Percentiles rank a stretch among this genome's conserved stretches.
These are phyloP conservation scores for Nesospiza acunhae DNA, from an alignment of 2,113 vertebrate species.

Conservation along the genomic window DNA sequence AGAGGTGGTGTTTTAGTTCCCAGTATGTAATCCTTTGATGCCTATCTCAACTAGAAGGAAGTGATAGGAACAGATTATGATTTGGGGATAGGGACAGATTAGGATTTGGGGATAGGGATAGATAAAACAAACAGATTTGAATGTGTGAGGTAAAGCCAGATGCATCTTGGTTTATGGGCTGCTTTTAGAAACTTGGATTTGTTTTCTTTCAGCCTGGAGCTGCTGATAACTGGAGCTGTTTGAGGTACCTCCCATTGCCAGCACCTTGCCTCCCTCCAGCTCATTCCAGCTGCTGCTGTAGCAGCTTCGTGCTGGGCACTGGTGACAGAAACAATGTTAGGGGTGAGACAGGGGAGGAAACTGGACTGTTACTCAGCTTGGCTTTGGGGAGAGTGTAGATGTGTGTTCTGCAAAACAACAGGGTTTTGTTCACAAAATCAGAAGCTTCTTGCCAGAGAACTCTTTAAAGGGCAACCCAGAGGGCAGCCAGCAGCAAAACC, in stretches of 20 bases:
- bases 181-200: neutral
- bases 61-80: neutral
- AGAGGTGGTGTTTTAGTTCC: neutral
- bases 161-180: neutral
- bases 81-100: neutral
- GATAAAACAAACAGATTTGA: neutral
- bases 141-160: neutral
- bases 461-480: neutral
- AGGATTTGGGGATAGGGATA: neutral
- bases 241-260: neutral
- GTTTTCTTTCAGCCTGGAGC: neutral
- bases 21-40: neutral
- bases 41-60: neutral
- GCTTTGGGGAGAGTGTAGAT: neutral
- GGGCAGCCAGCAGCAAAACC: constrained; percentile 36
- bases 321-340: neutral
- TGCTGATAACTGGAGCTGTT: neutral
- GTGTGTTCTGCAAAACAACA: neutral
- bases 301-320: neutral
- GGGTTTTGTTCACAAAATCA: constrained; percentile 19
- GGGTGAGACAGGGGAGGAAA: neutral
- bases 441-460: constrained; percentile 30
- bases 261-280: neutral
- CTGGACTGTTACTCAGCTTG: neutral
- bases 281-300: neutral